Evolutionary conservation across 2,797 vertebrate genomes (phyloP), one percentile per base, ranked within the genome.

Genomic region (Sebastes steindachneri): DNA sequence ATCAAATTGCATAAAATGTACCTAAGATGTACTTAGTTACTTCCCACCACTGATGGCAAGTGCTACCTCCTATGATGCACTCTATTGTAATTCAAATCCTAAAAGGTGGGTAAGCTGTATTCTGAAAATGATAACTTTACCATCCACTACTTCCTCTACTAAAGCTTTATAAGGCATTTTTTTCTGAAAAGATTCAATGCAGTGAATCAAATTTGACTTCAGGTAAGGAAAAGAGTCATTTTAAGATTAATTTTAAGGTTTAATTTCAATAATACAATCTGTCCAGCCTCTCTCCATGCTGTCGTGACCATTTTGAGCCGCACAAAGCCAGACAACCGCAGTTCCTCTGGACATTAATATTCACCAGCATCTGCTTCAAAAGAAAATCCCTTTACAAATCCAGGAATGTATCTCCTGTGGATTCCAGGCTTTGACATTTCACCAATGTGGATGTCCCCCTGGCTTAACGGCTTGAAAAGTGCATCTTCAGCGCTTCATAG

Each of bases 311-410:
- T 81, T 90, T 73, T 76, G 77, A 89, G 85, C 79, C n/a, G 3
- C 85, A 91, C 90, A 85, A 89, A 86, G 80, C 86, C 80, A 76
- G 75, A 86, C 79, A 79, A 84, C 70, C 77, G 57, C 80, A 73
- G 68, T 80, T 88, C 84, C 86, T 80, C 82, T 51, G 83, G 75
- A 86, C 94, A 95, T 95, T 92, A 93, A 95, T 93, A 95, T 95
- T 95, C 93, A 93, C 90, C 74, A 82, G 90, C 86, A 86, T 93
- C 89, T 79, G 88, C 92, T 79, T 92, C 90, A 93, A 88, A 53
- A 92, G 90, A 91, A 88, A 95, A 93, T 92, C 93, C 88, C 79
- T 95, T 96, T 92, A 93, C 94, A 94, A 95, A 94, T 94, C 94
- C 92, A 90, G 75, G 82, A 93, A 91, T 90, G 89, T 91, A 85